phyloP scores from a whole-genome alignment of 2,797 vertebrate species.

The Florisuga fusca region DNA sequence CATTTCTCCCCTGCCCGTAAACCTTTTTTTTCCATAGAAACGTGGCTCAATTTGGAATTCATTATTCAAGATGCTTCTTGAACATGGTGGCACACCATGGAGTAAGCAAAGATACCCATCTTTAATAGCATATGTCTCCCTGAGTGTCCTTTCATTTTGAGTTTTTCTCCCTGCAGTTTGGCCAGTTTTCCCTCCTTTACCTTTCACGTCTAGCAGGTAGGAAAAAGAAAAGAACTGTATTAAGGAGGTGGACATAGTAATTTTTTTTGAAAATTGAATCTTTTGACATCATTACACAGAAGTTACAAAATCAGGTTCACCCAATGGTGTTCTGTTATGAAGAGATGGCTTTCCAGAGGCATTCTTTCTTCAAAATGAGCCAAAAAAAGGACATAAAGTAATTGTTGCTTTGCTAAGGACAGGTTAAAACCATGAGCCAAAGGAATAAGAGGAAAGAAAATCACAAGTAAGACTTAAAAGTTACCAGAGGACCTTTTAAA shows the following conservation, averaged over 20 bases:
- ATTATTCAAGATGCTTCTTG: background rate
- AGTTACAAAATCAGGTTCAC: background rate
- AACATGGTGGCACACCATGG: background rate
- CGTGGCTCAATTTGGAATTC: background rate
- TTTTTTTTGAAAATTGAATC: background rate
- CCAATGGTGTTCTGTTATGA: background rate
- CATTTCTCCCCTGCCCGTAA: background rate
- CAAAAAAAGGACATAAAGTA: background rate
- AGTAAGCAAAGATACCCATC: background rate
- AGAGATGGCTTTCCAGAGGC: background rate
- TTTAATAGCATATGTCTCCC: slow-evolving; percentile 2
- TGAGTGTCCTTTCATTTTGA: background rate
- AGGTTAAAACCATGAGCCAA: background rate
- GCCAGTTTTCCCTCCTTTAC: background rate
- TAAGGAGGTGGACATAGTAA: background rate
- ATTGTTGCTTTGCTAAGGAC: background rate
- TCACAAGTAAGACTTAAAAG: slow-evolving; percentile 20
- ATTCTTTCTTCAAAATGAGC: background rate
- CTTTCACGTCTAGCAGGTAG: background rate
- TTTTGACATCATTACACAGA: background rate
- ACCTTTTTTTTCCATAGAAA: background rate
- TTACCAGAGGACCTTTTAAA: background rate
- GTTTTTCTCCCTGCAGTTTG: background rate
- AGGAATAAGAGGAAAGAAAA: background rate
- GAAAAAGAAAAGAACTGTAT: background rate